phyloP scores from a whole-genome alignment of 2,888 invertebrate species.

The Heliothis peltigera region DNA sequence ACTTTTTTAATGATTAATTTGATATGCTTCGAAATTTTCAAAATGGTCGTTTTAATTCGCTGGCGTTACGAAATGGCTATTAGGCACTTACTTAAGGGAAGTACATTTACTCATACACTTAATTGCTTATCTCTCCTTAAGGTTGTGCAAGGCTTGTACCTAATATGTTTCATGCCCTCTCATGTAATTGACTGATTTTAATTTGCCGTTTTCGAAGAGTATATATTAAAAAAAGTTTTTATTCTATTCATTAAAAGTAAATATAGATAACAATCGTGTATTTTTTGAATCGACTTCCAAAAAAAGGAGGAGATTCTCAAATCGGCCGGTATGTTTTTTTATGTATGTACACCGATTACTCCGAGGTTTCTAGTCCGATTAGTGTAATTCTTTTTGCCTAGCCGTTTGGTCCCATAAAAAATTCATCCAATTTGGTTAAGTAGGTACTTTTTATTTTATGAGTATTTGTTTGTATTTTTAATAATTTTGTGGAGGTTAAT shows the following conservation, averaged over 20 bases:
- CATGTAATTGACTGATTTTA: conserved; percentile 32
- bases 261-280: conserved; percentile 23
- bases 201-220: conserved; percentile 36
- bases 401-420: no score
- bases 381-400: no score
- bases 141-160: conserved; percentile 23
- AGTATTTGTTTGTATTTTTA: no score
- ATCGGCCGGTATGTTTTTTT: no score
- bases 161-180: conserved; percentile 13
- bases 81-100: conserved; percentile 22
- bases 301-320: no score
- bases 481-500: no score
- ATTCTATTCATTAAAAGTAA: conserved; percentile 30
- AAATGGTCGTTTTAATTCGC: conserved; percentile 5
- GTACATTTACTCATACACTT: conserved; percentile 14
- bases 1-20: not conserved
- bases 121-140: conserved; percentile 30
- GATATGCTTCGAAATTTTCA: conserved; percentile 1
- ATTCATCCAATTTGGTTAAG: no score
- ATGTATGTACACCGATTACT: no score
- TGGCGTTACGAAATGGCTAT: conserved; percentile 19
- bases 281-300: not conserved
- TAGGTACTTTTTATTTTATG: no score
- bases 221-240: conserved; percentile 22
- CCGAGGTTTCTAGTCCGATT: no score